Evolutionary conservation across 2,113 vertebrate species (phyloP), one percentile per base, ranked within the genome.

Genomic region (Nesospiza acunhae): DNA sequence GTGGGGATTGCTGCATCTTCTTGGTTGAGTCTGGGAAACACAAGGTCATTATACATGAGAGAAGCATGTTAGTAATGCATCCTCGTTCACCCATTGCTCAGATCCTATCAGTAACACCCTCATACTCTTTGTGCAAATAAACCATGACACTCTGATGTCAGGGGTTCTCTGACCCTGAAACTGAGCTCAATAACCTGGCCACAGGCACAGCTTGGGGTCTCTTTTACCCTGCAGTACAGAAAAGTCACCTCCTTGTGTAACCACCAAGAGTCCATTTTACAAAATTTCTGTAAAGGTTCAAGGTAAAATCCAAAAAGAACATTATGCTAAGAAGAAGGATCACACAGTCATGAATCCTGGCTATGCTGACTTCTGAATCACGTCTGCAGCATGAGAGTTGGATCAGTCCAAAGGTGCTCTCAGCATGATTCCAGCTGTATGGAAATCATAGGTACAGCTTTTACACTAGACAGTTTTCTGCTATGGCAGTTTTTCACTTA

Each of bases 161-260:
- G 20, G 18, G 21, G 3, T 39, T 64, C 35, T 80, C 33, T 81
- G 37, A 80, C 17, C 15, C 6, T 1, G 1, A 53, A 70, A 77
- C 15, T 0, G 0, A 44, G 11, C 11, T 60, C n/a, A 37, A 7
- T 5, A 26, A 1, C 46, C 42, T 50, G 31, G 19, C 8, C 4
- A 42, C 47, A 63, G 30, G 46, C 18, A 41, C 17, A 18, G 11
- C 18, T 23, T 66, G 7, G 22, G 41, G 18, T 70, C 46, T 82
- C 22, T 87, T 76, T 87, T 39, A 52, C 11, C 17, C 16, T 49
- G 37, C 16, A 87, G 55, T 12, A 33, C 53, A 52, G 67, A 84
- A 72, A 76, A 84, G 7, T 74, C 21, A 42, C 9, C 44, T 62
- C 15, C 17, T 41, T 81, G 55, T 87, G n/a, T 44, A 64, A 89